phyloP scores from a whole-genome alignment of 2,113 vertebrate genomes.

The Heterotilapia buettikoferi region DNA sequence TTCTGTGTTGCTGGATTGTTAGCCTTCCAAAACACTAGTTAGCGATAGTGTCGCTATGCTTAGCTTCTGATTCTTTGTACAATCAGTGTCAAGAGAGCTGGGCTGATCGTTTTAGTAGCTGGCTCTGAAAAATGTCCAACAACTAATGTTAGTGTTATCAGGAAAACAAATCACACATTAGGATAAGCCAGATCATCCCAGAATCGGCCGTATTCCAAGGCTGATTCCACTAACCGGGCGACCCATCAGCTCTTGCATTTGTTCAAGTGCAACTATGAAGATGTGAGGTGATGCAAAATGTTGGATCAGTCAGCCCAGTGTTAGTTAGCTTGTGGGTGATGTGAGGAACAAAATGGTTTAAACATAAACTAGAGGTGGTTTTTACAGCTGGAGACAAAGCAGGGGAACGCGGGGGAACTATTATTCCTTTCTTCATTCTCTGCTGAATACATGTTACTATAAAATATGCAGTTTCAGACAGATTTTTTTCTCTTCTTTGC shows the following conservation, averaged over 20 bases:
- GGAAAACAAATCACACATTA: background rate
- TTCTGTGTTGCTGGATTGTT: background rate
- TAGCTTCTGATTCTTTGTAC: background rate
- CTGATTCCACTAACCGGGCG: background rate
- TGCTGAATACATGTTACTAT: background rate
- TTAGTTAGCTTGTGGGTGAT: background rate
- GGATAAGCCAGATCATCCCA: background rate
- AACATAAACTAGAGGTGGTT: background rate
- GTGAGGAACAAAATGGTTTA: background rate
- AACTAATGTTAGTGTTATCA: background rate
- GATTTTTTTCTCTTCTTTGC: background rate
- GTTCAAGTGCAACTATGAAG: background rate
- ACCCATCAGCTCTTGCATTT: background rate
- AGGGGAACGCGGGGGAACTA: background rate
- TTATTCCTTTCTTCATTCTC: background rate
- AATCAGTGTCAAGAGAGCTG: background rate
- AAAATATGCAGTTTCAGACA: background rate
- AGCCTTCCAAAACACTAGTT: background rate
- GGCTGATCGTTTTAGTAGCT: background rate
- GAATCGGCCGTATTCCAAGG: background rate
- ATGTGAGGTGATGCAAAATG: background rate
- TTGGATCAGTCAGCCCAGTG: background rate
- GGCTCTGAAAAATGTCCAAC: background rate
- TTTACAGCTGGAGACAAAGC: constrained; percentile 2
- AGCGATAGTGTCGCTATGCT: background rate